A percentile compares a stretch with the other conserved stretches of the same genome.
phyloP scores from a whole-genome alignment of 2,113 vertebrate species.

The Hypanus sabinus region DNA sequence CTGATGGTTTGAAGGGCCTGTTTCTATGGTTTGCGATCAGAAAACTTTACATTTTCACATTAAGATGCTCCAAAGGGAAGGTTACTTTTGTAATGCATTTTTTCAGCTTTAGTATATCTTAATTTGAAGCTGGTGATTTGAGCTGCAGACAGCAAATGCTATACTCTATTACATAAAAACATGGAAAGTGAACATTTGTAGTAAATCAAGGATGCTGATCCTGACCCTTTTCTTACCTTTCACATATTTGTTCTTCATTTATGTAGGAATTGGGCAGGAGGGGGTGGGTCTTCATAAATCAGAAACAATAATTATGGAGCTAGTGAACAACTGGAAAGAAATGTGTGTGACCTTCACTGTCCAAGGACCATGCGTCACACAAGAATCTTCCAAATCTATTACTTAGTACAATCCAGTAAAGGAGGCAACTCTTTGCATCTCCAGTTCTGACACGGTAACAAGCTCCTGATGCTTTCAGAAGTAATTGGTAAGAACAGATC shows the following conservation, averaged over 20 bases:
- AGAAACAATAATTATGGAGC: not conserved
- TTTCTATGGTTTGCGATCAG: no score
- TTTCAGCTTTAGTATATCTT: not conserved
- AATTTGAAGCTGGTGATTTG: not conserved
- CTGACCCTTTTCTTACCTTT: not conserved
- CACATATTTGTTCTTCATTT: not conserved
- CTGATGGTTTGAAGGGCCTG: no score
- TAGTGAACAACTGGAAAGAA: not conserved
- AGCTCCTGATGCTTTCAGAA: not conserved
- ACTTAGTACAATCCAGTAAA: not conserved
- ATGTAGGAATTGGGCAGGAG: no score
- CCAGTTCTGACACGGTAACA: not conserved
- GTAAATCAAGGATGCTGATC: not conserved
- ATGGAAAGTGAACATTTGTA: not conserved
- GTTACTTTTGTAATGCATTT: not conserved
- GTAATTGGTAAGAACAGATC: not conserved
- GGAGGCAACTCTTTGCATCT: not conserved
- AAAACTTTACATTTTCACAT: not conserved
- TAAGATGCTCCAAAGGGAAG: not conserved
- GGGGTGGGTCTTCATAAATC: not conserved
- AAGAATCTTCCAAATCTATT: not conserved
- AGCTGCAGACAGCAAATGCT: not conserved
- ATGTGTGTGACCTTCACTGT: not conserved
- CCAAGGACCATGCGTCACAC: not conserved
- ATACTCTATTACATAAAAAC: not conserved